A percentile compares a stretch with the other conserved stretches of the same genome.
phyloP scores from a whole-genome alignment of 2,113 vertebrate species.

The Glaucidium brasilianum region DNA sequence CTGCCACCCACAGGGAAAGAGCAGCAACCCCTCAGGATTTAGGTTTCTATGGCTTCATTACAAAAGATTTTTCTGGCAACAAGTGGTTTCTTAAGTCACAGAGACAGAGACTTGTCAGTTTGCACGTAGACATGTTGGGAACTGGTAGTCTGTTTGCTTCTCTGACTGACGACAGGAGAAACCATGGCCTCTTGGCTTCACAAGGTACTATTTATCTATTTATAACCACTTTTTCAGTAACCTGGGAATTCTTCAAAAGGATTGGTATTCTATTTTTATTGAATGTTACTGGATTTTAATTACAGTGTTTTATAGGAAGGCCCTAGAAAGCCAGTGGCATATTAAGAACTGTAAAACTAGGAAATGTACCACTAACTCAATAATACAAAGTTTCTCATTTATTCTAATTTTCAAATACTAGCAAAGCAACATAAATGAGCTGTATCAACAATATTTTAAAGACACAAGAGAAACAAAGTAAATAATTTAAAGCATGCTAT shows the following conservation, averaged over 20 bases:
- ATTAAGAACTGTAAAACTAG: not conserved
- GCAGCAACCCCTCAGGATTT: not conserved
- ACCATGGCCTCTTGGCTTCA: not conserved
- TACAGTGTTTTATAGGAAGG: not conserved
- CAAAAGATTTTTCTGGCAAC: not conserved
- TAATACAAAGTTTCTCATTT: not conserved
- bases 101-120: not conserved
- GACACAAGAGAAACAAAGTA: not conserved
- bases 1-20: not conserved
- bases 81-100: not conserved
- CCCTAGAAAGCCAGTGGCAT: not conserved
- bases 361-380: not conserved
- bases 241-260: not conserved
- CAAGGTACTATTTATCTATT: not conserved
- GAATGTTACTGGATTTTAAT: not conserved
- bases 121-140: not conserved
- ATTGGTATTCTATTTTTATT: not conserved
- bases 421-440: not conserved
- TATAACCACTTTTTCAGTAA: not conserved
- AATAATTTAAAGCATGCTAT: not conserved
- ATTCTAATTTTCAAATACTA: not conserved
- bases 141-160: not conserved
- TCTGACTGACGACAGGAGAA: not conserved
- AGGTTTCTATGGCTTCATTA: not conserved
- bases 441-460: not conserved